phyloP scores from a whole-genome alignment of 2,797 vertebrate species.

The Silurus aristotelis region DNA sequence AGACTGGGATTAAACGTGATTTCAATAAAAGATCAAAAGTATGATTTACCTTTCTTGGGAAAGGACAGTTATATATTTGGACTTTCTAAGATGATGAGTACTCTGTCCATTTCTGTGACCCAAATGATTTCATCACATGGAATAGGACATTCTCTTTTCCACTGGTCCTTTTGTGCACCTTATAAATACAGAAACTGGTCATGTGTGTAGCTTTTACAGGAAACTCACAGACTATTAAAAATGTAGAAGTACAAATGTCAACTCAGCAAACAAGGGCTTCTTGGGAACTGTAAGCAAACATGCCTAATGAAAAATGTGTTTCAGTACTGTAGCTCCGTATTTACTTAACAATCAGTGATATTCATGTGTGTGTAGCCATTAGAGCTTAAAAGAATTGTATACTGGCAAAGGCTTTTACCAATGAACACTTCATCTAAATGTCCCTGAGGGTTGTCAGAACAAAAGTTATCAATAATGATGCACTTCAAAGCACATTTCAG shows the following conservation, averaged over 20 bases:
- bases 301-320: background rate
- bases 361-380: background rate
- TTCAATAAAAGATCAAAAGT: background rate
- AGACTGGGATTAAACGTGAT: background rate
- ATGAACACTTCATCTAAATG: background rate
- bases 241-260: background rate
- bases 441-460: background rate
- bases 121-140: background rate
- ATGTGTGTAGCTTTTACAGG: too few relatives aligned
- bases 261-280: constrained; percentile 4
- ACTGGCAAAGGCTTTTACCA: background rate
- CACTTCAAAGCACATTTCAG: background rate
- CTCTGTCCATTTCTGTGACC: background rate
- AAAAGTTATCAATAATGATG: background rate
- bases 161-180: background rate
- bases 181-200: background rate
- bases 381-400: background rate
- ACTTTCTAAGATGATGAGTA: background rate
- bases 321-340: background rate
- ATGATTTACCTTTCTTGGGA: background rate
- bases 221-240: background rate
- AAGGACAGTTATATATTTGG: constrained; percentile 1
- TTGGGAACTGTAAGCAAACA: background rate
- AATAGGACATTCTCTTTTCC: background rate
- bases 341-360: background rate